Evolutionary conservation across 2,797 vertebrate genomes (phyloP), one percentile per base, ranked within the genome.

Genomic region (Cuculus canorus): DNA sequence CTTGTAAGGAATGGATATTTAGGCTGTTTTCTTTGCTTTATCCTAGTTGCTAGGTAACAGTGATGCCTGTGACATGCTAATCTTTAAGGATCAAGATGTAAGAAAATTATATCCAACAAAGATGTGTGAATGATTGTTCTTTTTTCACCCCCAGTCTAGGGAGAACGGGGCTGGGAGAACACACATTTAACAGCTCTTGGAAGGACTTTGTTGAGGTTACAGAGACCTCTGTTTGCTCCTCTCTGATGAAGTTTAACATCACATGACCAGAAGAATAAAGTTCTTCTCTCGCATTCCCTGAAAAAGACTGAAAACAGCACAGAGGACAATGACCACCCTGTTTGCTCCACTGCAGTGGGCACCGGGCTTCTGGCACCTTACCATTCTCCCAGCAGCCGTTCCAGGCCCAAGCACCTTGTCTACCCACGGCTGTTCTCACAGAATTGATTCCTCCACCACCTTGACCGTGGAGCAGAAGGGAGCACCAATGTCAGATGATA

Each of bases 11-110:
- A 83, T 61, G 86, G 54, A 89, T 92, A 92, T 89, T 95, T 93
- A 85, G 88, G 54, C 35, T 7, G 88, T 89, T 83, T 68, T 82
- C 82, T 87, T 80, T 56, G 63, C 37, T 82, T 94, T 94, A 66
- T 87, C 54, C 17, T 57, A n/a, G 93, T 96, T 96, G 90, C 96
- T 95, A 97, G 80, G 96, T 81, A 91, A 97, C 93, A 86, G 81
- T 87, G 54, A 86, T 84, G 76, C 41, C 54, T 94, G 59, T 82
- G 92, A 91, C 88, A 88, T 52, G 59, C 59, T 88, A 90, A 96
- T 92, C 82, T 93, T 92, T 88, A 88, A 86, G 60, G 73, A 88
- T 76, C 4, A 1, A 95, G 76, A 88, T 70, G 43, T 82, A 93
- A 88, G 82, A 94, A 92, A 86, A 92, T 86, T 81, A 63, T 91